Base-by-base conservation (phyloP, 2,888 invertebrate species). In the Scaptomyza caliginosa region DNA sequence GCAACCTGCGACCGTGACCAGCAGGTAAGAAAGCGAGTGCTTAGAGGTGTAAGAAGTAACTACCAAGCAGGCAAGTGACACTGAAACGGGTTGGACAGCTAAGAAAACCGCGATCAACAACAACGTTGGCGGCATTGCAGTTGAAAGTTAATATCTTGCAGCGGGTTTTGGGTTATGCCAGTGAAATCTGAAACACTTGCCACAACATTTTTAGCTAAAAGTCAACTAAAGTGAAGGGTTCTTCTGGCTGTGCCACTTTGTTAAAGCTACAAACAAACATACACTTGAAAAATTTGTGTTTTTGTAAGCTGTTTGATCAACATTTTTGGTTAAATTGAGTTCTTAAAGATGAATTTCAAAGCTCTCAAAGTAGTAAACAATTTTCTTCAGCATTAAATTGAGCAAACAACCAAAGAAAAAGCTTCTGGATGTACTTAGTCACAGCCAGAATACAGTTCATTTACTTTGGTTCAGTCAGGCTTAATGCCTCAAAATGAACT, bases 131-230 rank as follows among this genome's bases (percentile, higher is more conserved):
- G 59, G 51, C 63, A 30, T 32, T 56, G 46, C 11, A 19, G 45
- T 54, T 85, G 85, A 74, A 81, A 81, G 63, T 74, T 74, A 79
- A 81, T 81, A 81, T 74, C 77, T 64, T 21, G 75, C 62, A 55
- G 62, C 54, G 36, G 49, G 54, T 59, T 54, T 67, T 56, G 39
- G 51, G 60, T 60, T 50, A 39, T 68, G 55, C 39, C 38, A 26
- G 39, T 63, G 74, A 71, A 74, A 74, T 71, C 38, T 52, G 71
- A 74, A 64, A 60, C 75, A 74, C 4, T 63, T 55, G 63, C 45
- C 54, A 13, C 40, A 56, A 16, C 43, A 26, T 43, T 46, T 38
- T 43, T 42, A 13, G 17, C 42, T 19, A 5, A 13, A 10, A 38
- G 19, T 38, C 17, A 38, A 19, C 11, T 11, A 3, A 39, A 62